Evolutionary conservation across 2,888 invertebrate species (phyloP), one percentile per base, ranked within the genome.

Genomic region (Papilio demoleus): DNA sequence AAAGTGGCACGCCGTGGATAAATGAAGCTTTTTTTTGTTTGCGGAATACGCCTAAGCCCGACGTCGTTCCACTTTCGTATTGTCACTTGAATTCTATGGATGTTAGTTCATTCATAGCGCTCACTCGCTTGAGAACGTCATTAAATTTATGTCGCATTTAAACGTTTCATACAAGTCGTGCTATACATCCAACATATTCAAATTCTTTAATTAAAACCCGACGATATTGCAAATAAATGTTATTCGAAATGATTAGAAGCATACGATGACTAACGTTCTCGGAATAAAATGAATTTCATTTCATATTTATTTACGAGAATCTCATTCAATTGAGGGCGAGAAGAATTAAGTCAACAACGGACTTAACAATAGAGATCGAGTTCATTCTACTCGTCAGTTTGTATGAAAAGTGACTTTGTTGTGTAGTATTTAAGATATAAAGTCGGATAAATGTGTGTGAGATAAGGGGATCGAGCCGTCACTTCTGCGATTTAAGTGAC

Each of bases 401-500:
- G 72, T 70, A 64, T 71, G 74, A 85, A 82, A 80, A 73, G 72
- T 73, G 73, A 76, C 82, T 77, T 67, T 87, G 74, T 73, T 67
- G 68, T 67, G 71, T 58, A 14, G 65, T 74, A 24, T 59, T 36
- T 81, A 88, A 81, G 84, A 81, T 76, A 79, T 77, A 84, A 72
- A 83, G 81, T 86, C 72, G 82, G 79, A 76, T 76, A 79, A 70
- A 65, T 65, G 59, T 65, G 70, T 66, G 47, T 68, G 58, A 68
- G 77, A 80, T 86, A 86, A 91, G 87, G 90, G 88, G 85, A 77
- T 79, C 81, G 79, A 78, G 79, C 83, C 81, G 87, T 88, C 90
- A 89, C 87, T 89, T 87, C 82, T 88, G 87, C 86, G 85, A 92
- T 93, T 94, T 93, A 94, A 94, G 94, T 95, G 95, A 95, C 95